phyloP scores from a whole-genome alignment of 2,113 vertebrate species.

The Hystrix brachyura region DNA sequence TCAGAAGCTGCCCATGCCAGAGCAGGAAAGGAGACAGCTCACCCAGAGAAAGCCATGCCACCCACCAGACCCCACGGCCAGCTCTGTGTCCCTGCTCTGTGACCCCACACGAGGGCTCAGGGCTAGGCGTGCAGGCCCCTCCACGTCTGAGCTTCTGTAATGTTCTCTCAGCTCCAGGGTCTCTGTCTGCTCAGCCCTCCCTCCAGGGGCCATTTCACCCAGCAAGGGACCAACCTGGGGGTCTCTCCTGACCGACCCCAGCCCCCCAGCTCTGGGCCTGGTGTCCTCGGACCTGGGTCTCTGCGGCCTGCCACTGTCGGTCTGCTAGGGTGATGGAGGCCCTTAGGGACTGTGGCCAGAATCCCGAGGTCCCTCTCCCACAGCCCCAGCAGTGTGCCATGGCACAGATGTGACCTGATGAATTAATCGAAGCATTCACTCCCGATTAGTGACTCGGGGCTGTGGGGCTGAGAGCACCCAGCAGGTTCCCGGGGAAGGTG shows the following conservation, averaged over 20 bases:
- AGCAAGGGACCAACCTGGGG: no score
- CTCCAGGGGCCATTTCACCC: neutral
- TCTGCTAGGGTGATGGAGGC: neutral
- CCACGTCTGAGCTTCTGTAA: neutral
- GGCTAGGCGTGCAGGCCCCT: neutral
- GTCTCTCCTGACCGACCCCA: no score
- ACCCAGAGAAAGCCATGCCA: fast-evolving
- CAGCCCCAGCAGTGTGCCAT: fast-evolving
- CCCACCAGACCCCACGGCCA: fast-evolving
- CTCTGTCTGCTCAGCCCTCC: neutral
- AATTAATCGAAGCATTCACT: neutral
- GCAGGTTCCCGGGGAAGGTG: fast-evolving
- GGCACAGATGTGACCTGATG: fast-evolving
- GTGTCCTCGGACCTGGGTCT: neutral
- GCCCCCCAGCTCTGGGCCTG: no score
- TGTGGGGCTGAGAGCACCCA: fast-evolving
- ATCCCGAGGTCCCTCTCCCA: fast-evolving
- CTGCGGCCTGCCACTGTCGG: neutral
- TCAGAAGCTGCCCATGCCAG: neutral
- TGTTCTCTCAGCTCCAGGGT: neutral
- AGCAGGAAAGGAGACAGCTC: fast-evolving
- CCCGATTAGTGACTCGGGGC: neutral
- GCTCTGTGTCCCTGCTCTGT: neutral
- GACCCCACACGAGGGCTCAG: fast-evolving
- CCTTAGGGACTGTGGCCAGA: fast-evolving